Evolutionary conservation across 2,113 vertebrate genomes (phyloP), one percentile per base, ranked within the genome.

Genomic region (Crocuta crocuta): DNA sequence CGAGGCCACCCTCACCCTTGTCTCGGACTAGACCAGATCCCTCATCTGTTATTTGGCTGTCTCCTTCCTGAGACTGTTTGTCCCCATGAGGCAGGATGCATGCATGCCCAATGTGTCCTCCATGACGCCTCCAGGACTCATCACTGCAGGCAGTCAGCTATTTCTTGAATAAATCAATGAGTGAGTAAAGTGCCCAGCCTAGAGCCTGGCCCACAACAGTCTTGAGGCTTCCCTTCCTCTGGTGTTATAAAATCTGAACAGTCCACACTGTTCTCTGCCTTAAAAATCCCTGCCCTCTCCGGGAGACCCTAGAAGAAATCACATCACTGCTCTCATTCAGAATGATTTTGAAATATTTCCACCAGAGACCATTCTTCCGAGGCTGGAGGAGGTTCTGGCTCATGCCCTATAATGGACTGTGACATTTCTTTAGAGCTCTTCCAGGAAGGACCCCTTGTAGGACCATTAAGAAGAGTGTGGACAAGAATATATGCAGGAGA

Each of bases 341-440:
- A 79, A 50, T 65, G 61, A 89, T 48, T 78, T 87, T 65, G 79
- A 96, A 95, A 71, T 80, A 87, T 92, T 96, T 81, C 10, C 28
- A 66, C 76, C 66, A 76, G 55, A 71, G 50, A 80, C 74, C 11
- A 0, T 95, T 81, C 79, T 83, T 95, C 79, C 12, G 48, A 90
- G 84, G 35, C 50, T 43, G 31, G 70, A 89, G 39, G 74, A 84
- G 96, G 2, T 24, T 63, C 61, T 78, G 39, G 39, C 55, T 96
- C 35, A 10, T 71, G 74, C n/a, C 73, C 90, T 73, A 53, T 88
- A 91, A 58, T 66, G 31, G 63, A 58, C 61, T 55, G 13, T 74
- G 88, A 88, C 58, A 94, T 94, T 93, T 94, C 70, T 92, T 94
- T 91, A 93, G 61, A 43, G 19, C 61, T 81, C 31, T 96, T 97